Percentiles rank a stretch among this genome's conserved stretches.
These are phyloP conservation scores for Colius striatus DNA, from an alignment of 2,113 vertebrate genomes.

Conservation along the genomic window DNA sequence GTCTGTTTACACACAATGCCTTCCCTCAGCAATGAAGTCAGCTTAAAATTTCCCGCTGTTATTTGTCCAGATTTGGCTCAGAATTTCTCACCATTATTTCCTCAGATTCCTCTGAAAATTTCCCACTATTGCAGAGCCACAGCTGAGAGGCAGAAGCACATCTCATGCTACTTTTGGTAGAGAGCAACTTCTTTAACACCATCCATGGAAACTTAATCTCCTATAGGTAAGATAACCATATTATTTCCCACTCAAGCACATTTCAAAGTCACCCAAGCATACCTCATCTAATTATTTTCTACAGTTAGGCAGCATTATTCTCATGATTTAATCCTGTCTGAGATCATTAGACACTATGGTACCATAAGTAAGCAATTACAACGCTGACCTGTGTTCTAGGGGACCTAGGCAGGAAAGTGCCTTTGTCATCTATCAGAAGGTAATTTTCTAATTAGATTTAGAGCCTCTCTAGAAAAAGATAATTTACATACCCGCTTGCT, in stretches of 20 bases:
- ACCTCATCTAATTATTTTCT: slow-evolving; percentile 21
- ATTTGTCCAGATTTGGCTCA: not conserved
- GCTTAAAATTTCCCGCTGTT: not conserved
- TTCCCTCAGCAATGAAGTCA: not conserved
- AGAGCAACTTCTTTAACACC: not conserved
- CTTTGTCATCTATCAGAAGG: not conserved
- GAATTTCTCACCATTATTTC: not conserved
- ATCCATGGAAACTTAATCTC: not conserved
- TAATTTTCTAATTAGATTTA: slow-evolving; percentile 12
- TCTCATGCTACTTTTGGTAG: not conserved
- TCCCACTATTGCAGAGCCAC: too few relatives aligned
- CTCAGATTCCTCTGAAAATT: not conserved
- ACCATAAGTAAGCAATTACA: not conserved
- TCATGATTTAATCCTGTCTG: slow-evolving; percentile 31
- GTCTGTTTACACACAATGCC: fast-evolving
- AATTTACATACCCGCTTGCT: slow-evolving; percentile 12
- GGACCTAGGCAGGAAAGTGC: not conserved
- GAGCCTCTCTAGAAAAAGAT: slow-evolving; percentile 6
- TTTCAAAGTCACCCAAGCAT: slow-evolving; percentile 8
- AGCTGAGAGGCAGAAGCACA: fast-evolving
- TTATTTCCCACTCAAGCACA: not conserved
- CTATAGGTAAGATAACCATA: not conserved
- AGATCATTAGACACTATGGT: not conserved
- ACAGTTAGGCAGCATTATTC: not conserved
- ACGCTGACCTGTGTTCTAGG: not conserved